These are phyloP conservation scores for Torymus auratus DNA, from an alignment of 2,888 invertebrate species.

Conservation along the genomic window DNA sequence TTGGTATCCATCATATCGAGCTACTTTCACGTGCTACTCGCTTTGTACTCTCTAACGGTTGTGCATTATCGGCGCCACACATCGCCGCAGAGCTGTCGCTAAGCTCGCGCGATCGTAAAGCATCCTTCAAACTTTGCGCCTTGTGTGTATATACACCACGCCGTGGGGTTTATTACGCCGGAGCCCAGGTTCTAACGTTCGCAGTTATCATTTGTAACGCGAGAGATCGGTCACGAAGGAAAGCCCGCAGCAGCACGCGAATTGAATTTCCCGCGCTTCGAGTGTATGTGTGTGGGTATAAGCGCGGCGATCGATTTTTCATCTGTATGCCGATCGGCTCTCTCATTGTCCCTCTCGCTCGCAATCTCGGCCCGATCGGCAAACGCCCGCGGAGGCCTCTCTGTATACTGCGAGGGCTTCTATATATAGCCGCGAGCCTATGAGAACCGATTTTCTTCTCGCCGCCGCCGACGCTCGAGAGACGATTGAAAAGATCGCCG, in stretches of 20 bases:
- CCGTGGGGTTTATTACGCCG: not conserved
- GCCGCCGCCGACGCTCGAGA: not conserved
- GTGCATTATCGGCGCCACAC: constrained; percentile 10
- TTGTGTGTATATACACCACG: not conserved
- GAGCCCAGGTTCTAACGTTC: not conserved
- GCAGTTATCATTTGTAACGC: not conserved
- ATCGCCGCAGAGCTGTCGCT: constrained; percentile 16
- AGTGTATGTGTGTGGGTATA: too few species aligned
- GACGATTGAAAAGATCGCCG: not conserved
- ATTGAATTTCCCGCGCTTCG: not conserved
- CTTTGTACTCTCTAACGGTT: constrained; percentile 3
- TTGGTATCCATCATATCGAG: constrained; percentile 26
- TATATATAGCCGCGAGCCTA: constrained; percentile 20
- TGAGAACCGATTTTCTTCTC: constrained; percentile 26
- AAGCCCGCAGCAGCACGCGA: not conserved
- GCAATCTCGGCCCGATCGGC: constrained; percentile 13
- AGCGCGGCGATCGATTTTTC: not conserved
- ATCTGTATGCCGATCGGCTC: too few species aligned
- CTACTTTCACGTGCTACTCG: constrained; percentile 32
- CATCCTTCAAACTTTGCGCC: not conserved
- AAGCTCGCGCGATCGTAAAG: not conserved
- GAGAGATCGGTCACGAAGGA: not conserved
- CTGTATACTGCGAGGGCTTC: not conserved
- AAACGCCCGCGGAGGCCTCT: not conserved
- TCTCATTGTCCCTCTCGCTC: constrained; percentile 11